These are phyloP conservation scores for Antigone vipio DNA, from an alignment of 2,113 vertebrate species.

Conservation along the genomic window DNA sequence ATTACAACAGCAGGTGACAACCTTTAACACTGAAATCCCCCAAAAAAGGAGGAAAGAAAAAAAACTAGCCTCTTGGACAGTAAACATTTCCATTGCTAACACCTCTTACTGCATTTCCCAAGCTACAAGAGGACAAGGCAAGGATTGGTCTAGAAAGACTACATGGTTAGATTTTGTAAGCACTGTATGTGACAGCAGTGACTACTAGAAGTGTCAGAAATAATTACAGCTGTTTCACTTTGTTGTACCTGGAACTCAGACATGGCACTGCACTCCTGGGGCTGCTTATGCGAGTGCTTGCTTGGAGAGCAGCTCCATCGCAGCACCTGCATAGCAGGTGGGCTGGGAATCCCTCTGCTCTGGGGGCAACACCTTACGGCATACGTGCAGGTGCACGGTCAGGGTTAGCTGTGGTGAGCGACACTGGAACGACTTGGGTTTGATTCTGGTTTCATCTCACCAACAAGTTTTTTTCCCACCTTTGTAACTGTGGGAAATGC, in stretches of 20 bases:
- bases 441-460: neutral
- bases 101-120: neutral
- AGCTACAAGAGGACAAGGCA: neutral
- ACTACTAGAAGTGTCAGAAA: neutral
- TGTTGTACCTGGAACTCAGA: neutral
- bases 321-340: neutral
- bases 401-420: neutral
- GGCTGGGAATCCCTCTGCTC: neutral
- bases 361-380: accelerated
- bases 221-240: neutral
- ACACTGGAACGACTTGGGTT: neutral
- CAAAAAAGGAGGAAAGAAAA: neutral
- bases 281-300: neutral
- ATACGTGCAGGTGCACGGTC: accelerated
- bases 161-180: neutral
- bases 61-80: neutral
- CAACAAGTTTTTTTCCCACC: neutral
- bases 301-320: accelerated
- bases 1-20: neutral
- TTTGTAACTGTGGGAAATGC: neutral
- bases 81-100: neutral
- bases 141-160: neutral
- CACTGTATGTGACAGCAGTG: neutral
- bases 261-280: neutral
- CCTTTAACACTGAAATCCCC: neutral